phyloP scores from a whole-genome alignment of 2,888 invertebrate species.

The Tetramorium bicarinatum region DNA sequence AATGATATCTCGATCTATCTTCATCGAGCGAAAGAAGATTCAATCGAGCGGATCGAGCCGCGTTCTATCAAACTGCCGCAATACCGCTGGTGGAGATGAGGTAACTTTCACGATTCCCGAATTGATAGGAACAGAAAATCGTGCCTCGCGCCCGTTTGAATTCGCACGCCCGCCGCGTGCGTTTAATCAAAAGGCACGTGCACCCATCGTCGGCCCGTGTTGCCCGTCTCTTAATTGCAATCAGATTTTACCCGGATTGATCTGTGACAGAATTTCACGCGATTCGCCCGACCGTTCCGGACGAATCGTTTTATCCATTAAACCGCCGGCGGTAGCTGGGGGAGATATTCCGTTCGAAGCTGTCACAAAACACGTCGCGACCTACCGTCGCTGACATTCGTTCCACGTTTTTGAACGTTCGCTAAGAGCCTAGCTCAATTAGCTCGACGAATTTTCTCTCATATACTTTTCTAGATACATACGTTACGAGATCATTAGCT shows the following conservation, averaged over 20 bases:
- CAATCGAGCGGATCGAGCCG: conserved; percentile 14
- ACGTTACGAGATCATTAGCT: neutral
- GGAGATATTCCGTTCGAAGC: conserved; percentile 39
- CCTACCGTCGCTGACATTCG: conserved; percentile 16
- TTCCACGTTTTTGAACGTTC: conserved; percentile 30
- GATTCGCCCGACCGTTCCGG: conserved; percentile 48
- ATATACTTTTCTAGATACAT: neutral
- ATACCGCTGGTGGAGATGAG: conserved; percentile 43
- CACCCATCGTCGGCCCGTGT: conserved; percentile 28
- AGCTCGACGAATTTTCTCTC: neutral
- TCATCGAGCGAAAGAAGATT: conserved; percentile 25
- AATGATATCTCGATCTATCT: conserved; percentile 9
- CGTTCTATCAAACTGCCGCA: conserved; percentile 44
- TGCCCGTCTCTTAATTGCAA: conserved; percentile 64
- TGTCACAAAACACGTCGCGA: conserved; percentile 41
- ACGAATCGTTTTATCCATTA: conserved; percentile 61
- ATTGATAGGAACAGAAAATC: conserved; percentile 57
- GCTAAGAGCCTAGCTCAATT: conserved; percentile 7
- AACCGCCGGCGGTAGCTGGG: conserved; percentile 8
- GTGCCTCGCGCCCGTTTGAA: conserved; percentile 55
- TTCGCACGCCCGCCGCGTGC: conserved; percentile 53
- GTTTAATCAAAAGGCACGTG: conserved; percentile 57
- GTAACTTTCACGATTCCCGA: conserved; percentile 52
- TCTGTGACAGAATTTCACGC: conserved; percentile 53
- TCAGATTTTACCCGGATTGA: conserved; percentile 58